Base-by-base conservation (phyloP, 2,797 vertebrate genomes). In the Periophthalmus magnuspinnatus region DNA sequence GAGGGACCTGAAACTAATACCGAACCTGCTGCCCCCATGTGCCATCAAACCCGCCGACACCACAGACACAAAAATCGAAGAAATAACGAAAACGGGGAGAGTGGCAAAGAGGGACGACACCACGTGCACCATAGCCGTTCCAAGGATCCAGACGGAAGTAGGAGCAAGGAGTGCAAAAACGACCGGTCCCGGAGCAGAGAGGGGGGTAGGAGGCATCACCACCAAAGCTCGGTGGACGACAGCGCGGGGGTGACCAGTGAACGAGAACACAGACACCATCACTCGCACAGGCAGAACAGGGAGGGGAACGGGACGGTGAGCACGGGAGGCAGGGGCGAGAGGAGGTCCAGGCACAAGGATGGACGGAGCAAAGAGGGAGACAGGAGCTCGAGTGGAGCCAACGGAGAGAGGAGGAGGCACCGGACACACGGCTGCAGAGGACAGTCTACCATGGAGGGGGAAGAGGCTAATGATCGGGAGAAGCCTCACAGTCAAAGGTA, bases 101-200 rank as follows among this genome's bases (percentile, higher is more conserved):
- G 78, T 0, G 88, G 70, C 0, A 93, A 91, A 64, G 95, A 95
- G 1, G 94, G 93, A 3, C 72, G 91, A 0, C 91, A 91, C 33
- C 90, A 94, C 0, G 86, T 94, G 1, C 95, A 94, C 83, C 93
- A 95, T 75, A 96, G 95, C 78, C 93, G 87, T 71, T 95, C 94
- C 86, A 98, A 95, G 82, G 95, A 97, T 59, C 88, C 91, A 0
- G 82, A 93, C 0, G 90, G 93, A 67, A 81, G 89, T 0, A 66
- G 68, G 5, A 86, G 87, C 0, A 89, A 88, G 67, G 89, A 92
- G 22, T 86, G 80, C 5, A 95, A 93, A 71, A 70, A 63, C 0
- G 95, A 96, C 7, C 88, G 94, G 0, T 93, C 71, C 81, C 91
- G 84, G 24, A 91, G 93, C 69, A 90, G 89, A 13, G 96, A 95